Percentiles rank a stretch among this genome's conserved stretches.
phyloP scores from a whole-genome alignment of 2,797 vertebrate species.

The Harpagifer antarcticus region DNA sequence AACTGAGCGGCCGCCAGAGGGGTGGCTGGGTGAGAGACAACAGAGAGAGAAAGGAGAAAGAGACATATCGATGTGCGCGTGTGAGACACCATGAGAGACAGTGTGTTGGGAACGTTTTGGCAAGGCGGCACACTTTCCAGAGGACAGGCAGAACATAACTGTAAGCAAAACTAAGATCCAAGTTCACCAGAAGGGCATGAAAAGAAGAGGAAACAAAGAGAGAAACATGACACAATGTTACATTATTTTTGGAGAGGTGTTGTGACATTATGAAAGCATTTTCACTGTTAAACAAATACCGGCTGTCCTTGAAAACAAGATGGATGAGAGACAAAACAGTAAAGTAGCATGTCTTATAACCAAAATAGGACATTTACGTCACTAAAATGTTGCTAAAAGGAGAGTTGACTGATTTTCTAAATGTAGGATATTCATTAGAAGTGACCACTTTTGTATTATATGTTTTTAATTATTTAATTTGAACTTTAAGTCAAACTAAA shows the following conservation, averaged over 20 bases:
- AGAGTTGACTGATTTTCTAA: not conserved
- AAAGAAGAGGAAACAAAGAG: not conserved
- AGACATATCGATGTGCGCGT: slow-evolving; percentile 36
- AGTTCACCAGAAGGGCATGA: slow-evolving; percentile 49
- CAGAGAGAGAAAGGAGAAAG: slow-evolving; percentile 26
- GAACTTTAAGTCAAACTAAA: not conserved
- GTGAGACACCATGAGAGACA: slow-evolving; percentile 38
- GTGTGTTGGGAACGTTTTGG: slow-evolving; percentile 45
- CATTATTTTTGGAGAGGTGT: not conserved
- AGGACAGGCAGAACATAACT: slow-evolving; percentile 46
- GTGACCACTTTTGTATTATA: not conserved
- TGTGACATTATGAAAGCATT: not conserved
- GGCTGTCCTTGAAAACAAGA: not conserved
- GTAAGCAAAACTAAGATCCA: slow-evolving; percentile 37
- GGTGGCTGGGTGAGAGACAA: slow-evolving; percentile 43
- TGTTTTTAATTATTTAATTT: not conserved
- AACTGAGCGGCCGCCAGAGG: slow-evolving; percentile 33
- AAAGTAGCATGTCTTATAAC: not conserved
- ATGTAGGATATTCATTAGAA: not conserved
- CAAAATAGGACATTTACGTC: not conserved
- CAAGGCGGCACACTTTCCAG: slow-evolving; percentile 37
- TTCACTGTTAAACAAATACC: not conserved
- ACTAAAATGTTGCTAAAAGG: not conserved
- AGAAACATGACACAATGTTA: not conserved
- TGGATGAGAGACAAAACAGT: slow-evolving; percentile 1